phyloP scores from a whole-genome alignment of 1,140 invertebrate species.

The Zaprionus africanus region DNA sequence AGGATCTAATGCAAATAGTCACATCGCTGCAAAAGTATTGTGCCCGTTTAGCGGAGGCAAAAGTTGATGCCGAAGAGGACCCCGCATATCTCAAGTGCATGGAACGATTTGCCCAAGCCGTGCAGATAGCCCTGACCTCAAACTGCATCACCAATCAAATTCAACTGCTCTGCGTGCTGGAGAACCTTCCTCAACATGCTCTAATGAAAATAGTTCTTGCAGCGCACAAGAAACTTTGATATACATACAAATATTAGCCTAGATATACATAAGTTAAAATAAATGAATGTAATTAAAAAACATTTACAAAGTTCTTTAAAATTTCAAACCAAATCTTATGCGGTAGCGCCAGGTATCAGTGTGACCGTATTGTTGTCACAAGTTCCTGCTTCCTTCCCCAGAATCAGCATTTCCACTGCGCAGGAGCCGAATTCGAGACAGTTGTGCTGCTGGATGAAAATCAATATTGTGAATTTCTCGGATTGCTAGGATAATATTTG shows the following conservation, averaged over 20 bases:
- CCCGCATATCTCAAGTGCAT: constrained; percentile 86
- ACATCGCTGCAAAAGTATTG: constrained; percentile 84
- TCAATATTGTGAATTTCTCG: constrained; percentile 33
- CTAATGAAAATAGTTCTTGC: constrained; percentile 87
- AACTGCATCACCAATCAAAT: constrained; percentile 91
- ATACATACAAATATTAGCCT: background rate
- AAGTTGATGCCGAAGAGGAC: constrained; percentile 58
- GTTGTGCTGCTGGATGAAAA: constrained; percentile 21
- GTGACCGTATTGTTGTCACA: background rate
- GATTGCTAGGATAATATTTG: background rate
- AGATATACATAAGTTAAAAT: background rate
- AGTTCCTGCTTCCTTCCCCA: background rate
- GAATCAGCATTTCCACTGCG: constrained; percentile 11
- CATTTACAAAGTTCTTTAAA: background rate
- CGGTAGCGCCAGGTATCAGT: background rate
- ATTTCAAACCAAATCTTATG: background rate
- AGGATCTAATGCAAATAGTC: constrained; percentile 86
- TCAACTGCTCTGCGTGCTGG: constrained; percentile 86
- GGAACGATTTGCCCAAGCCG: constrained; percentile 90
- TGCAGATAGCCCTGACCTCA: constrained; percentile 89
- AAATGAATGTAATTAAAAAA: constrained; percentile 2
- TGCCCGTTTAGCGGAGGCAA: constrained; percentile 70
- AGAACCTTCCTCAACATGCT: constrained; percentile 86
- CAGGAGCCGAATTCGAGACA: constrained; percentile 15
- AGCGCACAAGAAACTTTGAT: constrained; percentile 69